Conservation (phyloP, 1,140 invertebrate genomes). For the Triops cancriformis region DNA sequence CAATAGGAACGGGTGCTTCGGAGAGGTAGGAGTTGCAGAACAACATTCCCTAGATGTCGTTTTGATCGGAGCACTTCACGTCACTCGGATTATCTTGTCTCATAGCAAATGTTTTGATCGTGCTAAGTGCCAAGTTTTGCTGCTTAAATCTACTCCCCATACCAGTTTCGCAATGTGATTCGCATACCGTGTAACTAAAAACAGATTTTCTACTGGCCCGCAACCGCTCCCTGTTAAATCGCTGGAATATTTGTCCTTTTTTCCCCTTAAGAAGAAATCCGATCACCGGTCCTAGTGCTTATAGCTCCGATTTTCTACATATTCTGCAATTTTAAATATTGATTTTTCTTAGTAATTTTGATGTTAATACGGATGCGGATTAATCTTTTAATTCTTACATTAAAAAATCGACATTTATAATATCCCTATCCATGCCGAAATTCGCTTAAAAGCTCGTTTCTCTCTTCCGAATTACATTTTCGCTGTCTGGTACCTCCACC, state of each 20-base stretch:
- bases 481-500: conserved; percentile 2
- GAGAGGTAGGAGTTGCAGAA: neutral
- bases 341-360: no score
- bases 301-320: neutral
- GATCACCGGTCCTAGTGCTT: neutral
- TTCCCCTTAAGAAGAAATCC: neutral
- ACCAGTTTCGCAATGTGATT: neutral
- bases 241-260: neutral
- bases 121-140: conserved; percentile 2
- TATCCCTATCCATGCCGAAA: neutral
- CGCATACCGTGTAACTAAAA: neutral
- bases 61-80: conserved; percentile 31
- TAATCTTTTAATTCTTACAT: no score
- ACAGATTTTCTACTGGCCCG: neutral
- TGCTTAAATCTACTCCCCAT: neutral
- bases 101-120: neutral
- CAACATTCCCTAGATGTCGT: conserved; percentile 34
- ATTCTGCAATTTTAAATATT: neutral
- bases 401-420: no score
- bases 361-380: no score
- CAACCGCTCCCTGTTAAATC: no score
- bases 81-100: conserved; percentile 30
- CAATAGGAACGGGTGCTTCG: neutral
- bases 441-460: neutral
- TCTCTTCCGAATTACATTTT: conserved; percentile 17